A percentile compares a stretch with the other conserved stretches of the same genome.
Evolutionary conservation across 2,113 vertebrate genomes (phyloP).

Genomic region (Taxidea taxus): DNA sequence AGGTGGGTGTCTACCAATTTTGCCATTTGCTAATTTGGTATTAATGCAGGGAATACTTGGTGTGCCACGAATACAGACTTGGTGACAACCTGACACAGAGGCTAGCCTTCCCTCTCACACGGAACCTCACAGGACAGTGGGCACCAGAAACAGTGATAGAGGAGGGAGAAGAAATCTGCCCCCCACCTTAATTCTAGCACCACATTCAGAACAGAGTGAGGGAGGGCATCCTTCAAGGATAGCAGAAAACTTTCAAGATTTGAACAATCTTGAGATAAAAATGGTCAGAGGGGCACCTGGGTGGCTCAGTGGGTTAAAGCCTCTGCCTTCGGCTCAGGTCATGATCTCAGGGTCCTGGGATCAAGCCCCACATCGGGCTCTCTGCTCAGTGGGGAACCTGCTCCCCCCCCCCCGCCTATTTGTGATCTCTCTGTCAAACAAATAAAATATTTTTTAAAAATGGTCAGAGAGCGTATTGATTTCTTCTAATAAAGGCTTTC

Average conservation of each 20-base stretch:
- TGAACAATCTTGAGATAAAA: neutral
- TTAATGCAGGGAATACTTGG: neutral
- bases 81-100: no score
- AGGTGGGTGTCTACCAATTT: neutral
- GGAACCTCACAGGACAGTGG: neutral
- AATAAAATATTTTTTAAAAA: no score
- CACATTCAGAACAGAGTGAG: neutral
- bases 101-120: neutral
- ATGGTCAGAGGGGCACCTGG: neutral
- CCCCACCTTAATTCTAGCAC: neutral
- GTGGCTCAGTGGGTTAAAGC: no score
- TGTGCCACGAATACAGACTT: neutral
- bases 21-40: neutral
- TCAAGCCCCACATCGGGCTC: no score
- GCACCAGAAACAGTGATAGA: neutral
- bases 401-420: no score
- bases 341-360: no score
- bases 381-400: no score
- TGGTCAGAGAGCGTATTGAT: neutral
- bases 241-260: no score
- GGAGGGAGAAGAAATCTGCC: neutral
- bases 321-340: no score
- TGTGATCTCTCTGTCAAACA: no score
- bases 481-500: neutral
- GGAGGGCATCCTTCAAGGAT: neutral